Evolutionary conservation across 1,140 invertebrate species (phyloP).

Genomic region (Musca vetustissima): DNA sequence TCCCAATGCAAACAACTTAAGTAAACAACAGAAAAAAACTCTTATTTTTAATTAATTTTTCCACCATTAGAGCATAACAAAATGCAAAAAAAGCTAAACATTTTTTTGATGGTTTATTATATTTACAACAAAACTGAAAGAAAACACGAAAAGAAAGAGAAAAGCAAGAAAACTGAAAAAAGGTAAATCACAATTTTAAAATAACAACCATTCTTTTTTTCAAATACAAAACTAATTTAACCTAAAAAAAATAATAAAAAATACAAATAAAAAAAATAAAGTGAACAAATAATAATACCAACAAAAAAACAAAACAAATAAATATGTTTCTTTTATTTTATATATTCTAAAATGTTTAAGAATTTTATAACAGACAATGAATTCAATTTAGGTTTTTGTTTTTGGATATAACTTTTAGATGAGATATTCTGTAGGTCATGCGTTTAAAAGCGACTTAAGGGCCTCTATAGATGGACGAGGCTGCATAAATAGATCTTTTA

Average conservation of each 20-base stretch:
- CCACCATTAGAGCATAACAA: background rate
- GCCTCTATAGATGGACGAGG: no score
- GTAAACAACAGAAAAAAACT: no score
- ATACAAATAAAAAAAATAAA: conserved; percentile 18
- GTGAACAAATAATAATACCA: conserved; percentile 21
- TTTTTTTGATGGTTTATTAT: no score
- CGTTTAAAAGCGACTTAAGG: no score
- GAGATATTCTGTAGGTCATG: no score
- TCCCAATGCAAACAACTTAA: no score
- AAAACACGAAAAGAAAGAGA: conserved; percentile 1
- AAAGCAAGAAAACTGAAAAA: conserved; percentile 27
- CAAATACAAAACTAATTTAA: conserved; percentile 2
- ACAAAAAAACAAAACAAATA: conserved; percentile 7
- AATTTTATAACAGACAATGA: no score
- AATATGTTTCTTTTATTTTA: conserved; percentile 4
- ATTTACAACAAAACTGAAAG: conserved; percentile 2
- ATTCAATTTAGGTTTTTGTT: no score
- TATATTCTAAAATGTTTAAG: background rate
- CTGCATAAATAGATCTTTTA: no score
- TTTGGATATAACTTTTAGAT: no score
- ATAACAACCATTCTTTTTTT: background rate
- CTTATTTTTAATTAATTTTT: background rate
- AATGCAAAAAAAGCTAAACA: no score
- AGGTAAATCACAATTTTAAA: conserved; percentile 21
- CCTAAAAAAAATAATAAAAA: conserved; percentile 2